phyloP scores from a whole-genome alignment of 2,888 invertebrate species.

The Metacarcinus magister region DNA sequence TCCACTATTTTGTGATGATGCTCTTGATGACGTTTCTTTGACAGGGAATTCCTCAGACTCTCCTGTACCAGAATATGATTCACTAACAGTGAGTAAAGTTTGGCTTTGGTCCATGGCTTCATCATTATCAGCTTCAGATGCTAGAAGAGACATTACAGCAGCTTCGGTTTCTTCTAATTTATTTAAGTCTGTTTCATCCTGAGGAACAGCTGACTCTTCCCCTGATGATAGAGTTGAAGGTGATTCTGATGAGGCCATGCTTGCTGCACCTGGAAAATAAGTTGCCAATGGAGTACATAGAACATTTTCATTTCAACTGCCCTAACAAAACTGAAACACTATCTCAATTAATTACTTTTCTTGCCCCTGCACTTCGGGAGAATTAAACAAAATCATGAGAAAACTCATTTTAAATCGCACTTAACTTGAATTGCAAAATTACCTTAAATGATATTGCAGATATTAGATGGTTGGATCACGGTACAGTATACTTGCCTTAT shows the following conservation, averaged over 20 bases:
- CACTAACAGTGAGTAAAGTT: background rate
- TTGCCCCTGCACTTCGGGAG: too few species aligned
- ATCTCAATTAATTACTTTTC: too few species aligned
- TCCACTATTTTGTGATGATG: background rate
- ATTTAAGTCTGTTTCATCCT: background rate
- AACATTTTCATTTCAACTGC: background rate
- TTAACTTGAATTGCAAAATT: too few species aligned
- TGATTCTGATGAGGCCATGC: background rate
- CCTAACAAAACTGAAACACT: too few species aligned
- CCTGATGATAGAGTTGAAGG: background rate
- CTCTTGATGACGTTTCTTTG: conserved; percentile 12
- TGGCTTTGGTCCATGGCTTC: background rate
- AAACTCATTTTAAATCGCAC: too few species aligned
- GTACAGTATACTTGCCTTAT: too few species aligned
- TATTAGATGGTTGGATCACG: too few species aligned
- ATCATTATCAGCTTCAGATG: conserved; percentile 19
- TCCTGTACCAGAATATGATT: background rate
- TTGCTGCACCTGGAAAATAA: background rate
- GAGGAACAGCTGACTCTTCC: background rate
- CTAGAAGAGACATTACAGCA: conserved; percentile 28
- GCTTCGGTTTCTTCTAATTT: conserved; percentile 40
- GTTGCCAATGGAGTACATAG: background rate
- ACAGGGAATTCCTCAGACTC: conserved; percentile 5
- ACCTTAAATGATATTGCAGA: too few species aligned
- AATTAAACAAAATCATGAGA: too few species aligned